phyloP scores from a whole-genome alignment of 2,888 invertebrate genomes.

The Scaptomyza flava region DNA sequence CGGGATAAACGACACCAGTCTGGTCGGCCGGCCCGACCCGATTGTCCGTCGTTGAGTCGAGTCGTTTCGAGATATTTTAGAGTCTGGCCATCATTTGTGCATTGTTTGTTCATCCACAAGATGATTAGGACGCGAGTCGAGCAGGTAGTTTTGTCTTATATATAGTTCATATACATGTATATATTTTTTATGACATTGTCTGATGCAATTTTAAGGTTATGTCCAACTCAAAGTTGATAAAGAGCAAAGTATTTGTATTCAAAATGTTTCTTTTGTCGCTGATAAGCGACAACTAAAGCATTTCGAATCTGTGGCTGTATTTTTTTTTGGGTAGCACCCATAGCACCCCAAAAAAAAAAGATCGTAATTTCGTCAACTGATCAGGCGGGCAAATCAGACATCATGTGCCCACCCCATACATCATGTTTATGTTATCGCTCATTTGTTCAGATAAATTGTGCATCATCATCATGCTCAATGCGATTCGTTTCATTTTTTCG shows the following conservation, averaged over 20 bases:
- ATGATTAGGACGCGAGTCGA: conserved; percentile 47
- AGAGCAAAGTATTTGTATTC: conserved; percentile 6
- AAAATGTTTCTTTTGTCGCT: conserved; percentile 5
- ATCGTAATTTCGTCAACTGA: conserved; percentile 43
- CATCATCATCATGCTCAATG: conserved; percentile 72
- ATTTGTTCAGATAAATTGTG: conserved; percentile 46
- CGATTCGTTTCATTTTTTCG: conserved; percentile 35
- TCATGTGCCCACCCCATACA: conserved; percentile 34
- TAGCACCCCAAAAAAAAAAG: not conserved
- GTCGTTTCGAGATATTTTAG: conserved; percentile 1
- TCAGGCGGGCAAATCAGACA: conserved; percentile 21
- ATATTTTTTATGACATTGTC: conserved; percentile 43
- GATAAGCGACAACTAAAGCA: conserved; percentile 41
- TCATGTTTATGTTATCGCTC: conserved; percentile 33
- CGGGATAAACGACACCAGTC: conserved; percentile 62
- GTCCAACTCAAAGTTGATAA: conserved; percentile 10
- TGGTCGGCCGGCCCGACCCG: conserved; percentile 4
- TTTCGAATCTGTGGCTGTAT: conserved; percentile 30
- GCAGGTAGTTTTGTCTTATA: conserved; percentile 35
- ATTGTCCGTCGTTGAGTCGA: not conserved
- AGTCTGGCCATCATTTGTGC: conserved; percentile 63
- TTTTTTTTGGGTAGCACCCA: conserved; percentile 12
- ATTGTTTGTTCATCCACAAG: conserved; percentile 44
- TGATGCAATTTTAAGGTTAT: conserved; percentile 45
- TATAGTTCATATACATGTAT: not conserved